phyloP scores from a whole-genome alignment of 92 coral and sea anemone genomes.

The Epizoanthus rinbou region DNA sequence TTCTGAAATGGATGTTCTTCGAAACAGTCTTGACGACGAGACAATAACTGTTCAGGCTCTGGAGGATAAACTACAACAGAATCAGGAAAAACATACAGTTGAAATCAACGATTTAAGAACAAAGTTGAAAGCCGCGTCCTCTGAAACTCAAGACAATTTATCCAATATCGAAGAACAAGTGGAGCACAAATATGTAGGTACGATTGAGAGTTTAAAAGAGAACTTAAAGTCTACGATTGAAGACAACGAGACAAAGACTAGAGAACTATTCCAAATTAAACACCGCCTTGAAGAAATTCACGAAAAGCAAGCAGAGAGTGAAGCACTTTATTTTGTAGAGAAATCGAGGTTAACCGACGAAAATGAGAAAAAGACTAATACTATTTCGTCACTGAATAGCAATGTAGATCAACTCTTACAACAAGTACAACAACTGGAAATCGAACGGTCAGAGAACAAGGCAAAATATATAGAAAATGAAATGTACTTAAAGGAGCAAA shows the following conservation, averaged over 20 bases:
- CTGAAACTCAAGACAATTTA: constrained; percentile 48
- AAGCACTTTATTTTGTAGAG: constrained; percentile 8
- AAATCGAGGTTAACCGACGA: constrained; percentile 6
- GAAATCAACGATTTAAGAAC: not conserved
- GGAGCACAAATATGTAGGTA: not conserved
- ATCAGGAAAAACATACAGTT: not conserved
- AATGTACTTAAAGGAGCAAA: not conserved
- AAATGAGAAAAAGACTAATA: constrained; percentile 1
- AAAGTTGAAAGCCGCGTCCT: not conserved
- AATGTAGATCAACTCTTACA: not conserved
- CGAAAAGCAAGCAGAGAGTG: constrained; percentile 20
- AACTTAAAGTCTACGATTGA: constrained; percentile 55
- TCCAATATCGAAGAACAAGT: constrained; percentile 33
- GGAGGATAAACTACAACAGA: constrained; percentile 56
- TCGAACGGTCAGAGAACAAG: not conserved
- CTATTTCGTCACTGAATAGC: not conserved
- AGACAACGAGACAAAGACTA: constrained; percentile 52
- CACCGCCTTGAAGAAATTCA: constrained; percentile 36
- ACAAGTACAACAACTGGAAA: constrained; percentile 4
- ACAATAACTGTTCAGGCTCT: constrained; percentile 55
- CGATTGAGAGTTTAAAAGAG: constrained; percentile 53
- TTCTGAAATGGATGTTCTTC: constrained; percentile 71
- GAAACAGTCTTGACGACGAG: constrained; percentile 76
- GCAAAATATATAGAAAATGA: constrained; percentile 16
- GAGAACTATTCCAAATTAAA: constrained; percentile 36